Evolutionary conservation across 2,113 vertebrate species (phyloP).

Genomic region (Pelusios castaneus): DNA sequence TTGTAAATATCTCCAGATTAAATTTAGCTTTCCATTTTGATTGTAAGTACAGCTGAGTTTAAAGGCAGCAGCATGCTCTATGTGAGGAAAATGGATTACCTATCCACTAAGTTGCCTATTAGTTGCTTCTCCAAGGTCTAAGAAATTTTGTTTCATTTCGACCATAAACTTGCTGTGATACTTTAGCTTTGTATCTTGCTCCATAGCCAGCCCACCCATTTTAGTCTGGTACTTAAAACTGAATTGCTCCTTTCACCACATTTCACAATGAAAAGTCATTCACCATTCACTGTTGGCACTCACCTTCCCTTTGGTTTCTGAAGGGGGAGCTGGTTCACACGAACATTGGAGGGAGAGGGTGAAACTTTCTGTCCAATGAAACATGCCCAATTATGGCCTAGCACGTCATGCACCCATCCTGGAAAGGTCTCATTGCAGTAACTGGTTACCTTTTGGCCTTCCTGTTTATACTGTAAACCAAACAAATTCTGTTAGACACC

Average conservation of each 20-base stretch:
- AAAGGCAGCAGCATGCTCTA: not conserved
- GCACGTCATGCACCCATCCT: slow-evolving; percentile 94
- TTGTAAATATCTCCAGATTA: not conserved
- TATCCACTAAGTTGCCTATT: not conserved
- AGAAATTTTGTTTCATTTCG: not conserved
- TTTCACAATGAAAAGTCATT: not conserved
- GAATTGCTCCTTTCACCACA: not conserved
- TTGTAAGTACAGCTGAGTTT: not conserved
- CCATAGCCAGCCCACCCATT: not conserved
- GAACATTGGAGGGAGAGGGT: slow-evolving; percentile 47
- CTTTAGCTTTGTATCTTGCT: not conserved
- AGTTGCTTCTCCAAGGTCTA: not conserved
- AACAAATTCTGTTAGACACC: not conserved
- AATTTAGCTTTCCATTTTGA: not conserved
- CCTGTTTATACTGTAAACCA: slow-evolving; percentile 83
- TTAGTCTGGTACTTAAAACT: not conserved
- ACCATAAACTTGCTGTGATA: not conserved
- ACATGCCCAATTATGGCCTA: slow-evolving; percentile 95
- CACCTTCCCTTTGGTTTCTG: slow-evolving; percentile 38
- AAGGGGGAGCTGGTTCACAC: not conserved
- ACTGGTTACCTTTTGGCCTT: slow-evolving; percentile 83
- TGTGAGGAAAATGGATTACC: not conserved
- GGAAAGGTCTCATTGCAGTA: slow-evolving; percentile 92
- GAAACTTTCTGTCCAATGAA: slow-evolving; percentile 85
- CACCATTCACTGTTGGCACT: not conserved